Evolutionary conservation across 2,113 vertebrate species (phyloP).

Genomic region (mouse (Mus musculus)): GRCm39 chr17:85234001-85234500

Average conservation of each 20-base stretch:
- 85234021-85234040: background rate
- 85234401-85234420: background rate
- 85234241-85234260: background rate
- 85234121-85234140: conserved; percentile 47
- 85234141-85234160: background rate
- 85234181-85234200: conserved; percentile 51
- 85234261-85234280: background rate
- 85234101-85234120: background rate
- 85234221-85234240: background rate
- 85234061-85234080: background rate
- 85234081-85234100: conserved; percentile 22
- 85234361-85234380: too few relatives aligned
- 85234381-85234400: background rate
- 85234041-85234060: background rate
- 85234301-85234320: background rate
- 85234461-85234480: background rate
- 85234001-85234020: conserved; percentile 56
- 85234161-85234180: conserved; percentile 39
- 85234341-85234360: background rate
- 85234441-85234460: background rate
- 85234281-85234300: background rate
- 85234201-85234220: background rate
- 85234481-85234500: background rate
- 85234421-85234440: background rate
- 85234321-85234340: background rate